Base-by-base conservation (phyloP, 2,113 vertebrate species). In the Xyrauchen texanus region DNA sequence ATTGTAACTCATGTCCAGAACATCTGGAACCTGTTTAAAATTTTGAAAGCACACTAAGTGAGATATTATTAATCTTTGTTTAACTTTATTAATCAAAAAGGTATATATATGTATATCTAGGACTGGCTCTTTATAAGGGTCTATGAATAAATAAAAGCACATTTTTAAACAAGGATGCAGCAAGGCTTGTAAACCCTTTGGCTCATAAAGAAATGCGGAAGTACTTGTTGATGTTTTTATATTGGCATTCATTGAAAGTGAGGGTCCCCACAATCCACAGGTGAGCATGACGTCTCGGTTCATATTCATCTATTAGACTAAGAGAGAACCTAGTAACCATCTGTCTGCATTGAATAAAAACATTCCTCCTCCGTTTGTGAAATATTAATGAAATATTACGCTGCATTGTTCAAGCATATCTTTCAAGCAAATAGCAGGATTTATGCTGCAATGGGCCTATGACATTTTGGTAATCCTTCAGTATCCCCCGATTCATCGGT, bases 341-440 rank as follows among this genome's bases (percentile, higher is more conserved):
- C 77, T 85, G 80, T 76, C 79, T 77, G 72, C 46, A 21, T 77
- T 82, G 68, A 77, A 82, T 62, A 51, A 69, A 69, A 80, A 77
- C 74, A 77, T 82, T 80, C 77, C 68, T 74, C 74, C 70, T 15
- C 46, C 63, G 51, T 74, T 73, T 53, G 45, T 65, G n/a, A n/a
- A n/a, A n/a, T n/a, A 82, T 82, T 82, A 80, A 82, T 83, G 81
- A 85, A 67, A 77, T 77, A 85, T 82, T 80, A 34, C 44, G 74
- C 68, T 73, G 68, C 55, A 68, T 63, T 77, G 73, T 74, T 82
- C 72, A 68, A 65, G 57, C 68, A 57, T 68, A 76, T 42, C 68
- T 55, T 65, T 46, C n/a, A n/a, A n/a, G n/a, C n/a, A n/a, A n/a
- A n/a, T 72, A 12, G 57, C 42, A 65, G 8, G 66, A 60, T 73